Evolutionary conservation across 1,140 invertebrate species (phyloP).

Genomic region (Drosophila mayri): DNA sequence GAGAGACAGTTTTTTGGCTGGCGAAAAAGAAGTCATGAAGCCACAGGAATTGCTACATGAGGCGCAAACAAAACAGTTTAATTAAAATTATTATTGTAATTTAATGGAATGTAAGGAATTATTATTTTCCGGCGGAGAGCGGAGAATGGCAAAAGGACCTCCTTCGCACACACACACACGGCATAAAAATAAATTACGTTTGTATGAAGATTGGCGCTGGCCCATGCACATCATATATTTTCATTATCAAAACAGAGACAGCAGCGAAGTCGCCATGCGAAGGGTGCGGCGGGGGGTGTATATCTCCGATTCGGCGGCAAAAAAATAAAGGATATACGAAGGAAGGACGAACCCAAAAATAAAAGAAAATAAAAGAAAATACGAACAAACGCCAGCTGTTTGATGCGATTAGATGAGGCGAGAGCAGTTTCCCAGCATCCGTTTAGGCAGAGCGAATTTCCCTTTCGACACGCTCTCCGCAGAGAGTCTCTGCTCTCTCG

Average conservation of each 20-base stretch:
- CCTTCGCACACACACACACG: conserved; percentile 26
- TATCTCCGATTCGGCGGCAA: conserved; percentile 44
- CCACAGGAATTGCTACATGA: conserved; percentile 59
- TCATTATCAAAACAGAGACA: conserved; percentile 84
- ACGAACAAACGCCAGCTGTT: conserved; percentile 58
- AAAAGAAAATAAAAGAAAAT: conserved; percentile 37
- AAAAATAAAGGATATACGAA: conserved; percentile 41
- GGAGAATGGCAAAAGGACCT: conserved; percentile 21
- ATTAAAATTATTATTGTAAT: conserved; percentile 84
- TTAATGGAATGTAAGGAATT: conserved; percentile 82
- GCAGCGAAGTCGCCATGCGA: conserved; percentile 36
- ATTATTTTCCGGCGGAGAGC: conserved; percentile 67
- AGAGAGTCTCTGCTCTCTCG: neutral
- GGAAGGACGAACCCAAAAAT: conserved; percentile 2
- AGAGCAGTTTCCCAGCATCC: conserved; percentile 46
- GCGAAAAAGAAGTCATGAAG: conserved; percentile 61
- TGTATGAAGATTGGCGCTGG: conserved; percentile 79
- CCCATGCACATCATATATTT: conserved; percentile 81
- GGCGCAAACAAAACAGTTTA: conserved; percentile 79
- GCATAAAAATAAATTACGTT: conserved; percentile 82
- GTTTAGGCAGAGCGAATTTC: conserved; percentile 54
- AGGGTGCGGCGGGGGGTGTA: conserved; percentile 12
- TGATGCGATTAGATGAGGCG: conserved; percentile 53
- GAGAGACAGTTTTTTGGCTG: conserved; percentile 32
- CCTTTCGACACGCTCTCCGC: conserved; percentile 32